A percentile compares a stretch with the other conserved stretches of the same genome.
Evolutionary conservation across 1,140 invertebrate species (phyloP).

Genomic region (Pygmarrhopalites habei): DNA sequence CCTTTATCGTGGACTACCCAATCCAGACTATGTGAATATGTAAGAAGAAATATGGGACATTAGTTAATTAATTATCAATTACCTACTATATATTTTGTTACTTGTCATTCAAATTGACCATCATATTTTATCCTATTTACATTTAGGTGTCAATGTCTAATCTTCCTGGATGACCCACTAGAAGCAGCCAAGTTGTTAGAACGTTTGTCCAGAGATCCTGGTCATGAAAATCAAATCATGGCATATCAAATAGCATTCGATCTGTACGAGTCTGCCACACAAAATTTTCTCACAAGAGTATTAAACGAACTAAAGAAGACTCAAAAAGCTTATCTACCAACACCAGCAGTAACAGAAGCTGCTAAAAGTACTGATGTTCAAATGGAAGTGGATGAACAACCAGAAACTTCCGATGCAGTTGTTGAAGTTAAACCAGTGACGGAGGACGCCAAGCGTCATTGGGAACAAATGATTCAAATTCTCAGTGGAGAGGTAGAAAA

Average conservation of each 20-base stretch:
- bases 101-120: background rate
- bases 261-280: constrained; percentile 96
- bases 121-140: constrained; percentile 11
- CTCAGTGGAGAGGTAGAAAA: constrained; percentile 88
- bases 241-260: constrained; percentile 99
- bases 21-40: constrained; percentile 93
- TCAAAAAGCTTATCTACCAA: constrained; percentile 21
- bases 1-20: constrained; percentile 74
- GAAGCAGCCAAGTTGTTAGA: constrained; percentile 86
- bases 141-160: constrained; percentile 76
- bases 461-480: constrained; percentile 79
- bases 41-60: too few species aligned
- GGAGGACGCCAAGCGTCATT: constrained; percentile 75
- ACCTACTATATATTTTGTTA: background rate
- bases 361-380: constrained; percentile 28
- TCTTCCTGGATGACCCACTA: constrained; percentile 87
- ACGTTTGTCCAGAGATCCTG: constrained; percentile 70
- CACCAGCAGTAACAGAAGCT: constrained; percentile 24
- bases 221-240: constrained; percentile 65
- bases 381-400: constrained; percentile 25
- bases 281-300: constrained; percentile 89
- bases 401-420: constrained; percentile 33
- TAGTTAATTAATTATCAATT: background rate
- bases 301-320: constrained; percentile 63
- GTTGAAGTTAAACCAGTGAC: constrained; percentile 43